Base-by-base conservation (phyloP, 2,888 invertebrate genomes). In the Craniophora ligustri region DNA sequence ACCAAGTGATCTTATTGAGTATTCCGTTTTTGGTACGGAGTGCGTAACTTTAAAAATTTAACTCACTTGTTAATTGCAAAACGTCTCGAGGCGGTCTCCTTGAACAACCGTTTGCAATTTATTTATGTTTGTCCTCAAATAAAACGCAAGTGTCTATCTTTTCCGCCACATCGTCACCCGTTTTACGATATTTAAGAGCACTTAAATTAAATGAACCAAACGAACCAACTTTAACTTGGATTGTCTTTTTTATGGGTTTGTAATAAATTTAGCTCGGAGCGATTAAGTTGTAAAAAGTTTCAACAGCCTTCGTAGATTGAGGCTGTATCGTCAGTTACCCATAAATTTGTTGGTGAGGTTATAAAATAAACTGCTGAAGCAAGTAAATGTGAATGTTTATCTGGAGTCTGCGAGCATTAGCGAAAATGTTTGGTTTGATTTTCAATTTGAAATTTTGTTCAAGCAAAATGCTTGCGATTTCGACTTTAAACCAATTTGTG, bases 281-380 rank as follows among this genome's bases (percentile, higher is more conserved):
- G 74, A 80, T 81, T 78, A 79, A 73, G 77, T 71, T 74, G 69
- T 82, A 81, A 80, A 82, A 80, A 81, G 72, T 79, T 73, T 81
- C 71, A 71, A 62, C 75, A 65, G 67, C 61, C 49, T 67, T 50
- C 38, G 34, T 53, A 36, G 35, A 65, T 73, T 67, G 67, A 42
- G 63, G n/a, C n/a, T 68, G 76, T 80, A 69, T 77, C 67, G 74
- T 67, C 47, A 61, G 47, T 40, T 49, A 40, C 39, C 23, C 58
- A 64, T 72, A 69, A 75, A 75, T 64, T 66, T 63, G 58, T 69
- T 72, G 55, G 60, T 19, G 36, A 40, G 55, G 75, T 47, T 59
- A 51, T 72, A 72, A 72, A 74, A 68, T 50, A 62, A 59, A 72
- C 51, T 61, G 56, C 55, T 58, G 18, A 19, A 44, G 53, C 62